A percentile compares a stretch with the other conserved stretches of the same genome.
phyloP scores from a whole-genome alignment of 2,113 vertebrate genomes.

The Fukomys damarensis region DNA sequence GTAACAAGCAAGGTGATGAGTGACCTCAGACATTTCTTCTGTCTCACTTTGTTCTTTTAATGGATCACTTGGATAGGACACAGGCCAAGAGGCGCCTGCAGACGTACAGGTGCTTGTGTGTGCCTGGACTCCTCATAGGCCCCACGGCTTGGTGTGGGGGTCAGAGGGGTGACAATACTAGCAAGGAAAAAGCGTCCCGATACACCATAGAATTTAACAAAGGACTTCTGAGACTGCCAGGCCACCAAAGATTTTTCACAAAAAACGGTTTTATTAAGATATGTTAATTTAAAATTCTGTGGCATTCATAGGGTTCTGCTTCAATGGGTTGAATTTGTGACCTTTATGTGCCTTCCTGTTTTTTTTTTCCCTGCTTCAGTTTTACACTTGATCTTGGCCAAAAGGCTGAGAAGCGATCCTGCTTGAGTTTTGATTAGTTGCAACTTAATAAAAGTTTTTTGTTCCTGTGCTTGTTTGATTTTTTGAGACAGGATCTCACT shows the following conservation, averaged over 20 bases:
- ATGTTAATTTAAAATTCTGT: not conserved
- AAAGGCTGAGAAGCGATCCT: no score
- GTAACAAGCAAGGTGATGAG: not conserved
- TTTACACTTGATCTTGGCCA: no score
- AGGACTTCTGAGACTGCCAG: not conserved
- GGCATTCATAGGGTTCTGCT: not conserved
- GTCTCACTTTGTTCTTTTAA: not conserved
- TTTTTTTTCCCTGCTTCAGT: slow-evolving; percentile 13
- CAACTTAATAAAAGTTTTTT: not conserved
- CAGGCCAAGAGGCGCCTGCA: not conserved
- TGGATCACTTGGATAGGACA: not conserved
- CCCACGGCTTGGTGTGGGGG: not conserved
- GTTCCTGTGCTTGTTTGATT: no score
- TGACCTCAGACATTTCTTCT: not conserved
- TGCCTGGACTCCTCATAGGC: not conserved
- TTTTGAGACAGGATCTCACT: no score
- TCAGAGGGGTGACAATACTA: not conserved
- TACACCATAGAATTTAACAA: not conserved
- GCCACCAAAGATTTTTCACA: not conserved
- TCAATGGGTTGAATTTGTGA: not conserved
- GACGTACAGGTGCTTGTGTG: not conserved
- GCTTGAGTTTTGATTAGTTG: slow-evolving; percentile 48
- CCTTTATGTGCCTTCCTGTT: not conserved
- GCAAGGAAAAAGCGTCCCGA: not conserved
- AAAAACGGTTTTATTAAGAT: not conserved